Evolutionary conservation across 2,113 vertebrate genomes (phyloP).

Genomic region (Fulmarus glacialis): DNA sequence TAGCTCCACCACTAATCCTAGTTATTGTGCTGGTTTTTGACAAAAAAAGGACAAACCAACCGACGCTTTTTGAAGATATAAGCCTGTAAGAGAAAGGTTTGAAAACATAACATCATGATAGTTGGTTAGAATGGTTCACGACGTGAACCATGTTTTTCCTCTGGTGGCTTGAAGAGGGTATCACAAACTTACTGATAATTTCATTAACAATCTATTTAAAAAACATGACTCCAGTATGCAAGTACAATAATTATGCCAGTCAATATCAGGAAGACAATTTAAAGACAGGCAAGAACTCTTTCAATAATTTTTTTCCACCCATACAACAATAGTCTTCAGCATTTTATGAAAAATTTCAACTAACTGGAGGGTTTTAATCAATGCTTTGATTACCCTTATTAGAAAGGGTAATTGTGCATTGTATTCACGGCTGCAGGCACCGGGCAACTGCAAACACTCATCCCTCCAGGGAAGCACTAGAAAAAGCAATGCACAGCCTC

Average conservation of each 20-base stretch:
- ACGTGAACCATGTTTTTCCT: neutral
- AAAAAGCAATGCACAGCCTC: neutral
- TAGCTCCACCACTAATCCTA: neutral
- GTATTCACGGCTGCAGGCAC: neutral
- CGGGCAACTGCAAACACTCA: neutral
- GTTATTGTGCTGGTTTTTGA: neutral
- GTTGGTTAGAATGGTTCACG: neutral
- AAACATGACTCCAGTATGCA: constrained; percentile 21
- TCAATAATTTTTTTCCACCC: neutral
- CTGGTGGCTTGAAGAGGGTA: neutral
- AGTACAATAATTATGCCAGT: neutral
- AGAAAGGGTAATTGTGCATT: neutral
- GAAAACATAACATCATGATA: neutral
- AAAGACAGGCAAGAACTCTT: constrained; percentile 20
- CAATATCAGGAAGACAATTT: constrained; percentile 36
- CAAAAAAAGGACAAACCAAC: neutral
- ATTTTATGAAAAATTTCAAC: neutral
- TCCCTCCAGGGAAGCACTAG: neutral
- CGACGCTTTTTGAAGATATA: neutral
- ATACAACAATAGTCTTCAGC: neutral
- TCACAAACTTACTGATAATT: constrained; percentile 25
- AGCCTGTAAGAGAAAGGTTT: neutral
- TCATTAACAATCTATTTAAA: constrained; percentile 47
- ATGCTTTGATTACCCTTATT: neutral
- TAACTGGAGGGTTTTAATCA: neutral